phyloP scores from a whole-genome alignment of 2,888 invertebrate genomes.

The Hymenopus coronatus region DNA sequence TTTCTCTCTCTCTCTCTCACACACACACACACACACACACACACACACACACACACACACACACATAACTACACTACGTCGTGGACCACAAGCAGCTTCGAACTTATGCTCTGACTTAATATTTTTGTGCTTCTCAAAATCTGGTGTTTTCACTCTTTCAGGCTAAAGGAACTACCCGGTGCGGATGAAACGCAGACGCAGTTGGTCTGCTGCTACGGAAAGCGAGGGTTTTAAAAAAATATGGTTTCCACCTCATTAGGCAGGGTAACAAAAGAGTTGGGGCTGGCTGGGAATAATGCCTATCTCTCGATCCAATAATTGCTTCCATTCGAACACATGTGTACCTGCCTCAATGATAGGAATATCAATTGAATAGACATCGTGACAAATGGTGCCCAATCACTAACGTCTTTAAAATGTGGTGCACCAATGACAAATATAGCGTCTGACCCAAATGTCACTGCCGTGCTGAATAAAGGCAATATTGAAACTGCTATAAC shows the following conservation, averaged over 20 bases:
- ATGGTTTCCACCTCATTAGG: not conserved
- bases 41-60: too few relatives aligned
- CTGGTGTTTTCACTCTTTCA: not conserved
- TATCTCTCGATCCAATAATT: not conserved
- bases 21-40: too few relatives aligned
- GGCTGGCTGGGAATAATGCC: not conserved
- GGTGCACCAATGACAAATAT: too few relatives aligned
- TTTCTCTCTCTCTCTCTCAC: too few relatives aligned
- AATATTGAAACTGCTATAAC: too few relatives aligned
- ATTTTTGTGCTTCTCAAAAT: not conserved
- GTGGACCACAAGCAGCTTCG: too few relatives aligned
- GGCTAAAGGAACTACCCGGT: not conserved
- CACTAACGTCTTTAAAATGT: too few relatives aligned
- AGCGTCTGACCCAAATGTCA: too few relatives aligned
- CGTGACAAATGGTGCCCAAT: too few relatives aligned
- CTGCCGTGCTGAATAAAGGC: too few relatives aligned
- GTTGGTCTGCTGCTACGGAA: too few relatives aligned
- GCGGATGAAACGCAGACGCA: not conserved
- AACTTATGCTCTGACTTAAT: not conserved
- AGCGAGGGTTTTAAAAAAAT: not conserved
- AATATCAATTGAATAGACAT: not conserved
- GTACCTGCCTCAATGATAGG: not conserved
- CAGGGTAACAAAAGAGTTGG: not conserved
- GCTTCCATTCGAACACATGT: not conserved
- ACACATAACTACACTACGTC: too few relatives aligned